Conservation (phyloP, 2,888 invertebrate species). For the Lochmaea capreae region DNA sequence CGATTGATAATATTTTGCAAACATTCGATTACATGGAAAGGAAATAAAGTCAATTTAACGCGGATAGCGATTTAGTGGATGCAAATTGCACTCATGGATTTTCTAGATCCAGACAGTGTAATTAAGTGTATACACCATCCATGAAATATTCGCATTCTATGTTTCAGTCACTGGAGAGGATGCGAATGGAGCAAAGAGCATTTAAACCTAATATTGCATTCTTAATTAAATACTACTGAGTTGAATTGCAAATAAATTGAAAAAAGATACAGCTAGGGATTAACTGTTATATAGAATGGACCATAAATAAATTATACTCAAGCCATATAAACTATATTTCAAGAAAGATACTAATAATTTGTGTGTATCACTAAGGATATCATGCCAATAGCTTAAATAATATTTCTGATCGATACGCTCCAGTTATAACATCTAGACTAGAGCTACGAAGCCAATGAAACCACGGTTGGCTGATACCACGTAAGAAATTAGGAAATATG, state of each 20-base stretch:
- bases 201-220: neutral
- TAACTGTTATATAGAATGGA: too few relatives aligned
- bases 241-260: neutral
- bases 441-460: too few relatives aligned
- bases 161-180: conserved; percentile 7
- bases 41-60: conserved; percentile 32
- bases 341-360: too few relatives aligned
- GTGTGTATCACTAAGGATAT: too few relatives aligned
- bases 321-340: too few relatives aligned
- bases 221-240: conserved; percentile 7
- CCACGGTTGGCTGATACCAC: too few relatives aligned
- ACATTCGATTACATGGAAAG: conserved; percentile 13
- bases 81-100: conserved; percentile 28
- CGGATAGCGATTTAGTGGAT: conserved; percentile 17
- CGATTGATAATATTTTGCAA: conserved; percentile 13
- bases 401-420: too few relatives aligned
- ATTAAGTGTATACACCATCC: conserved; percentile 22
- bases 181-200: conserved; percentile 7
- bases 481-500: too few relatives aligned
- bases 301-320: too few relatives aligned
- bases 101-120: conserved; percentile 21
- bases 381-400: too few relatives aligned
- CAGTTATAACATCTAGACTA: too few relatives aligned
- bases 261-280: neutral
- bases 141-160: conserved; percentile 9